A percentile compares a stretch with the other conserved stretches of the same genome.
Conservation (phyloP, 1,140 invertebrate genomes). For the Teleopsis dalmanni region DNA sequence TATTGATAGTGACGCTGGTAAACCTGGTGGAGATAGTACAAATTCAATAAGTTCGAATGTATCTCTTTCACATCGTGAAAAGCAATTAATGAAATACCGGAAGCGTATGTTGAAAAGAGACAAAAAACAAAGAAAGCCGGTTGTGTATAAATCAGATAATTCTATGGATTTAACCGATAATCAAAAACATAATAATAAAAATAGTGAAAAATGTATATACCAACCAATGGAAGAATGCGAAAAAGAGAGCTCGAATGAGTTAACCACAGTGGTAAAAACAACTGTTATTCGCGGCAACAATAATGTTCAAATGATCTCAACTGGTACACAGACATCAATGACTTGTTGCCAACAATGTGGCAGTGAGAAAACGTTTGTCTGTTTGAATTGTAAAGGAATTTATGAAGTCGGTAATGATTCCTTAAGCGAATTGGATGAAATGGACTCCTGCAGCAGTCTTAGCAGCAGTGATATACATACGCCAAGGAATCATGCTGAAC, state of each 20-base stretch:
- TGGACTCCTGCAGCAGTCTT: slow-evolving; percentile 32
- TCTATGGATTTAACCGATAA: not conserved
- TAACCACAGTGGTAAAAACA: not conserved
- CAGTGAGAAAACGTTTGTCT: slow-evolving; percentile 36
- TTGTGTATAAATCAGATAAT: not conserved
- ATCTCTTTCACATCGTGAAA: slow-evolving; percentile 30
- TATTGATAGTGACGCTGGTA: slow-evolving; percentile 6
- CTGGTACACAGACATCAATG: slow-evolving; percentile 36
- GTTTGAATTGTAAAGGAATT: slow-evolving; percentile 31
- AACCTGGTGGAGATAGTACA: slow-evolving; percentile 6
- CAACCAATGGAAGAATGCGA: slow-evolving; percentile 12
- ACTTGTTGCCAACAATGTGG: slow-evolving; percentile 36
- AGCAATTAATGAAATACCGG: slow-evolving; percentile 39
- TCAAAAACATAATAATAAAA: not conserved
- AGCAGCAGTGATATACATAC: slow-evolving; percentile 35
- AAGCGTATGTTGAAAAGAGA: slow-evolving; percentile 40
- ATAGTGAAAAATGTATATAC: too few species aligned
- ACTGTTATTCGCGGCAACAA: slow-evolving; percentile 8
- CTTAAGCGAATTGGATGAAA: slow-evolving; percentile 13
- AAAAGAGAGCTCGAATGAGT: not conserved
- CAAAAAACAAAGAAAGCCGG: slow-evolving; percentile 20
- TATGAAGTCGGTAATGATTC: slow-evolving; percentile 6
- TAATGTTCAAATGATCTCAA: slow-evolving; percentile 34
- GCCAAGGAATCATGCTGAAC: slow-evolving; percentile 37
- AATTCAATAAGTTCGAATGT: not conserved